Base-by-base conservation (phyloP, 2,888 invertebrate genomes). In the Campopleginae sp. region DNA sequence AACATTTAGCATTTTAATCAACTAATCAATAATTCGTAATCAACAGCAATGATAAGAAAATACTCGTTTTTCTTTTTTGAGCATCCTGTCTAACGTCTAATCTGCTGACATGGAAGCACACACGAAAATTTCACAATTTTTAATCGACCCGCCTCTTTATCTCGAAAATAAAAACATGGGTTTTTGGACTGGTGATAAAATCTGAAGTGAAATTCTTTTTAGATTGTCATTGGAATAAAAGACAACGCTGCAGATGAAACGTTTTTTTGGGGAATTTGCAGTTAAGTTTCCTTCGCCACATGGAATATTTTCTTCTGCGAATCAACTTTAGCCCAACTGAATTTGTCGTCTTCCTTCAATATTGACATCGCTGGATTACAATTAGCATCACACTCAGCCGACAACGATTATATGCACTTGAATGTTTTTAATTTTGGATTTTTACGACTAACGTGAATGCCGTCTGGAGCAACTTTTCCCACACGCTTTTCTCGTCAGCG, bases 21-120 rank as follows among this genome's bases (percentile, higher is more conserved):
- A 48, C 46, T 48, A 48, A 48, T 17, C 17, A 58, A 61, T 70
- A 54, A 78, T 81, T 72, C 65, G 66, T 74, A 81, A 66, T 65
- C 66, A 82, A 78, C 82, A 66, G 80, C 68, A 77, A 82, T 77
- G 76, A 80, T 80, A 71, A 79, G 79, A 66, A 80, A 86, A 80
- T 66, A 86, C 78, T 82, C 80, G 71, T 74, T 77, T 83, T 82
- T 80, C 85, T 82, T 84, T 79, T 86, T 86, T 86, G 86, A 84
- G 85, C 80, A 82, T 87, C 68, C 80, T 87, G 82, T 87, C 80
- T 88, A 48, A 87, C 85, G 86, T 88, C 87, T 88, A 58, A 89
- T 38, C 10, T 83, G 86, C 86, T 88, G 87, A 90, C 87, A 89
- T 91, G 92, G 91, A 92, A 92, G 91, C 92, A 91, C 92, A 91